These are phyloP conservation scores for Psilopogon haemacephalus DNA, from an alignment of 2,113 vertebrate species.

Conservation along the genomic window DNA sequence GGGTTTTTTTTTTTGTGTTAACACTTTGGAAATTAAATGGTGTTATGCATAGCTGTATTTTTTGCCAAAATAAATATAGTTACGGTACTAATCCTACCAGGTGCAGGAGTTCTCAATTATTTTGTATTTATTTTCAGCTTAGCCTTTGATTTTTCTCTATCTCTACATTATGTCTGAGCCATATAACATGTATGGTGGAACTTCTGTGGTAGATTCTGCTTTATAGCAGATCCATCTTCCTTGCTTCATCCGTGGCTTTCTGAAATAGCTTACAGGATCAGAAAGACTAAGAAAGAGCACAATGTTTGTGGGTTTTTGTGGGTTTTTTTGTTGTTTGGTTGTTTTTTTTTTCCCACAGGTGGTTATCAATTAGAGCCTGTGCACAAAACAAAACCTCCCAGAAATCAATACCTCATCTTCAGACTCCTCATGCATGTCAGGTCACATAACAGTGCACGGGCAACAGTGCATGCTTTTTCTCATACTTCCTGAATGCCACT, in stretches of 20 bases:
- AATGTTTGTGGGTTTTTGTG: no score
- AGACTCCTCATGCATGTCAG: no score
- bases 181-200: accelerated
- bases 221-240: background rate
- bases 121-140: background rate
- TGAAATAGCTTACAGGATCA: background rate
- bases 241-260: background rate
- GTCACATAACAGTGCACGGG: background rate
- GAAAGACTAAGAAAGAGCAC: background rate
- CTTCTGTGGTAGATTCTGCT: background rate
- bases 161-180: background rate
- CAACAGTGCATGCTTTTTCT: background rate
- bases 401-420: background rate
- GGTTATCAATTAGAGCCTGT: accelerated
- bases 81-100: background rate
- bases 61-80: background rate
- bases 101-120: background rate
- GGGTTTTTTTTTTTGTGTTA: background rate
- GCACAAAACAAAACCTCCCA: background rate
- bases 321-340: no score
- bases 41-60: background rate
- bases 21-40: background rate
- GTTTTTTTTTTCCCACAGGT: background rate
- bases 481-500: background rate
- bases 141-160: background rate